Evolutionary conservation across 2,113 vertebrate genomes (phyloP).

Genomic region (Myrmecobius fasciatus): DNA sequence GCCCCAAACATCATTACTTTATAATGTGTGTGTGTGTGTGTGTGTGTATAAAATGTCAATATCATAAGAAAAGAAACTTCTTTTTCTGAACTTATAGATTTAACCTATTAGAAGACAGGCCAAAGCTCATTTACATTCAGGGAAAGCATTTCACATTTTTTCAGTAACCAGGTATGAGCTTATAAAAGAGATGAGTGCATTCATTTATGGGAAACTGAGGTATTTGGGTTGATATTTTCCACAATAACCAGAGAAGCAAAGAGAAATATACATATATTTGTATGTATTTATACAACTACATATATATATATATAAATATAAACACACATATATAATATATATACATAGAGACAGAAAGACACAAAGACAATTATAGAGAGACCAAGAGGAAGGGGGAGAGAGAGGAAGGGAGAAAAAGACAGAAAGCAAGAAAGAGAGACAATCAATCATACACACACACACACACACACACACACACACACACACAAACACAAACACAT

Average conservation of each 20-base stretch:
- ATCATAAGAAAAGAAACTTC: slow-evolving; percentile 5
- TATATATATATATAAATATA: too few relatives aligned
- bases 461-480: too few relatives aligned
- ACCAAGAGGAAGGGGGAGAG: too few relatives aligned
- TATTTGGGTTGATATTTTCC: slow-evolving; percentile 25
- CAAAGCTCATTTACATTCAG: background rate
- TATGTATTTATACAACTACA: too few relatives aligned
- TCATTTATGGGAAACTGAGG: slow-evolving; percentile 6
- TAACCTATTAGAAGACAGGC: background rate
- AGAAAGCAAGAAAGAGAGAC: too few relatives aligned
- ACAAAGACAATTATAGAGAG: too few relatives aligned
- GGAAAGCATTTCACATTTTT: background rate
- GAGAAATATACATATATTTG: background rate
- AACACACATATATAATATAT: background rate
- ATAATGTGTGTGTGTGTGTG: too few relatives aligned
- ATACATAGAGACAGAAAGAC: background rate
- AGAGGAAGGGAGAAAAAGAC: too few relatives aligned
- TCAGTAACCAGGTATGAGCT: background rate
- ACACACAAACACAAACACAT: too few relatives aligned
- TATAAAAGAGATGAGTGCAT: slow-evolving; percentile 1
- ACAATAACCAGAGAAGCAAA: background rate
- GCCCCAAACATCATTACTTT: too few relatives aligned
- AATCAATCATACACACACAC: too few relatives aligned
- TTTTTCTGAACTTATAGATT: background rate
- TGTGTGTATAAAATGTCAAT: slow-evolving; percentile 15